Conservation (phyloP, 2,113 vertebrate genomes). For the Poecile atricapillus region DNA sequence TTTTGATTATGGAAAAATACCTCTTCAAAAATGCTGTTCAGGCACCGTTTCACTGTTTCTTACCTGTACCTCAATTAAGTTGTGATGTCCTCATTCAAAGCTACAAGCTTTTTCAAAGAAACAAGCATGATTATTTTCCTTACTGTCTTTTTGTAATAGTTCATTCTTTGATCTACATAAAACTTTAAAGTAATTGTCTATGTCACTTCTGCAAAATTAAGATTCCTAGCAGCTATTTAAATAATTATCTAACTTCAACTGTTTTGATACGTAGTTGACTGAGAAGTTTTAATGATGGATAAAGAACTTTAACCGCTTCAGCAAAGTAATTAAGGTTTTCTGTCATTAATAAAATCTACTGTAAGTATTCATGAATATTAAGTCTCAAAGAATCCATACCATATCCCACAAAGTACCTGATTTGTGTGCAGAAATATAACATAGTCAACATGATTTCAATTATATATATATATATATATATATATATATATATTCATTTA, state of each 20-base stretch:
- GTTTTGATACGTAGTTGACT: not conserved
- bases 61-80: not conserved
- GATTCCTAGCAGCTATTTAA: not conserved
- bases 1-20: not conserved
- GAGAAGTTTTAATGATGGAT: not conserved
- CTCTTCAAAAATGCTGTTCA: not conserved
- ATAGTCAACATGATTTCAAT: not conserved
- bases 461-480: not conserved
- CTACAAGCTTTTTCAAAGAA: not conserved
- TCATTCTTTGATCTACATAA: not conserved
- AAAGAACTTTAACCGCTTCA: not conserved
- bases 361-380: not conserved
- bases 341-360: not conserved
- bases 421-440: not conserved
- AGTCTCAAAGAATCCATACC: not conserved
- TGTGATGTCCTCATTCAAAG: not conserved
- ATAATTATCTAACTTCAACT: not conserved
- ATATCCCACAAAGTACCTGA: not conserved
- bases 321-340: slow-evolving; percentile 4
- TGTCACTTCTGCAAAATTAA: not conserved
- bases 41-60: not conserved
- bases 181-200: not conserved
- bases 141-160: not conserved
- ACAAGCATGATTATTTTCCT: not conserved
- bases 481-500: not conserved